phyloP scores from a whole-genome alignment of 2,888 invertebrate genomes.

The Sabatieria punctata region DNA sequence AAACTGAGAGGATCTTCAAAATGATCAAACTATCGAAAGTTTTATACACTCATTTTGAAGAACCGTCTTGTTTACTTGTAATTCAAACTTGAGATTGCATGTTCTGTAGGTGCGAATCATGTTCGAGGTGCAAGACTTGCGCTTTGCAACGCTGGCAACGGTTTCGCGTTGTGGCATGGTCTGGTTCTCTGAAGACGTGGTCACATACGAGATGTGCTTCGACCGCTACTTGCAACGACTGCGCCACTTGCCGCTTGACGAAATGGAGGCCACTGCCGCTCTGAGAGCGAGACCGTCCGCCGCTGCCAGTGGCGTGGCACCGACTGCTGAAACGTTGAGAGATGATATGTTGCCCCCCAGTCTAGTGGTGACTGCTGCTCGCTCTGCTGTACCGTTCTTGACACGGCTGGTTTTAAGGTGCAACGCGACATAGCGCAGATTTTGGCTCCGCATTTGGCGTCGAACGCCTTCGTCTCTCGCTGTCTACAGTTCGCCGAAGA shows the following conservation, averaged over 20 bases:
- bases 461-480: slow-evolving; percentile 79
- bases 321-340: slow-evolving; percentile 9
- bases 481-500: slow-evolving; percentile 75
- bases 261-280: slow-evolving; percentile 10
- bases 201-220: slow-evolving; percentile 95
- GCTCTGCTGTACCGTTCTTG: not conserved
- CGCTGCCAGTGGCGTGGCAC: slow-evolving; percentile 38
- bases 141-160: slow-evolving; percentile 92
- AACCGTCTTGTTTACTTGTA: no score
- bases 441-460: slow-evolving; percentile 65
- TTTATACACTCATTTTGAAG: no score
- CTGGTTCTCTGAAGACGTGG: slow-evolving; percentile 98
- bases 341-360: slow-evolving; percentile 8
- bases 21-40: no score
- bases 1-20: no score
- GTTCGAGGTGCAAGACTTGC: slow-evolving; percentile 73
- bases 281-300: not conserved
- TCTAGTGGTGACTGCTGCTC: not conserved
- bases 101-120: slow-evolving; percentile 34
- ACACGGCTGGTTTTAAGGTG: slow-evolving; percentile 39
- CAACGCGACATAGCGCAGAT: slow-evolving; percentile 74
- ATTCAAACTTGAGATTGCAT: not conserved
- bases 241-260: slow-evolving; percentile 20
- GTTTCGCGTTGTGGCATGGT: slow-evolving; percentile 99
- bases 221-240: slow-evolving; percentile 79